Evolutionary conservation across 2,888 invertebrate genomes (phyloP), one percentile per base, ranked within the genome.

Genomic region (Hyalella azteca): DNA sequence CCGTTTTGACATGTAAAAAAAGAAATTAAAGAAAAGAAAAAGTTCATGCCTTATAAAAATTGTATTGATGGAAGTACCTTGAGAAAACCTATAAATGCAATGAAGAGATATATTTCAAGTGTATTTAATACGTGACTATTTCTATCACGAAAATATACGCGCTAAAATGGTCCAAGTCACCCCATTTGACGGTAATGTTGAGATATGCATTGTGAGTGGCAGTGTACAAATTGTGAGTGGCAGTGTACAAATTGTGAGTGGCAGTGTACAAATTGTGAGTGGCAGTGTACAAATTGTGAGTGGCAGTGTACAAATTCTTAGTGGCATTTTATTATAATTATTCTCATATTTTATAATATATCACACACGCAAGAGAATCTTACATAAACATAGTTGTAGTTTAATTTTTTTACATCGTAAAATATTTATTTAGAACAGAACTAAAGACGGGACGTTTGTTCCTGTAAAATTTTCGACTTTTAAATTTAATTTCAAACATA

Each of bases 351-450:
- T 54, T 54, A 54, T 26, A 29, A 29, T 54, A 54, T 54, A 54
- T 54, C 54, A 54, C 54, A 54, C 54, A 54, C 22, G 54, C 29
- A 54, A 54, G 54, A 54, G 54, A 54, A 54, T 54, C 9, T 29
- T 54, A 54, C 1, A 54, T 29, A 26, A 26, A 54, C 54, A 54
- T 26, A 54, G 26, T 54, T 54, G 54, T 54, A 26, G 26, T 26
- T 54, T 26, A 29, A 26, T 54, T 22, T 54, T 54, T 26, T 54
- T 26, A 54, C 26, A 54, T 22, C 54, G 13, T 54, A 9, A 26
- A 29, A 22, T 26, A 54, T 26, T 29, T 54, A 26, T 22, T 4
- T 19, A 54, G 13, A 11, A 29, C 54, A 54, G 54, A 26, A n/a
- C n/a, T n/a, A n/a, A n/a, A n/a, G n/a, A 22, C 3, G 2, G 54